Evolutionary conservation across 2,797 vertebrate species (phyloP), one percentile per base, ranked within the genome.

Genomic region (Apogon talboti): DNA sequence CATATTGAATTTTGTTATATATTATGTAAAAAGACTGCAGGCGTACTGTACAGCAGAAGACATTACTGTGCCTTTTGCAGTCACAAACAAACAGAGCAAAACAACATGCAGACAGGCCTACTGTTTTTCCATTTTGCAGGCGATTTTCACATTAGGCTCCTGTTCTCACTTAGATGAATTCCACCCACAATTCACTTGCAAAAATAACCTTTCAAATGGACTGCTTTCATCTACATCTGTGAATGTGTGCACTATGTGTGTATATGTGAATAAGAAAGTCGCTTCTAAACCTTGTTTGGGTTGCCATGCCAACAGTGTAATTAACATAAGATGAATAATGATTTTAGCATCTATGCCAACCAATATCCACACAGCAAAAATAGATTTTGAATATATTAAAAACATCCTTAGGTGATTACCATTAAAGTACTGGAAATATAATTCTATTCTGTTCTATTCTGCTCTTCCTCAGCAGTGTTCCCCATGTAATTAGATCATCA

Each of bases 291-390:
- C 47, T 71, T 73, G 30, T 63, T 72, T 76, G 42, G 14, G 79
- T 87, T 87, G 56, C 83, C 79, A 78, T 86, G 71, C 55, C 85
- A 75, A 85, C 79, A 28, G 35, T 68, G 38, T 66, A 73, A 82
- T 85, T 75, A 79, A 67, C 66, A 79, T 71, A 51, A 51, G 15
- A 74, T 81, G 74, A 83, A 87, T 79, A 74, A 69, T 69, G 6
- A 60, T 68, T 74, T 66, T 67, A 68, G 30, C 58, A 73, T 56
- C 60, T 60, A 52, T 78, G 51, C 67, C 44, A 44, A 41, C 61
- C 66, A 72, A 45, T 37, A 42, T 50, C 21, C 54, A n/a, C 43
- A 40, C 19, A 59, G 62, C n/a, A 79, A 64, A 78, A 53, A 35
- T 3, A 52, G 35, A 55, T 33, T 75, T 69, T 52, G 13, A 74